Base-by-base conservation (phyloP, 2,888 invertebrate species). In the Fragum fragum region DNA sequence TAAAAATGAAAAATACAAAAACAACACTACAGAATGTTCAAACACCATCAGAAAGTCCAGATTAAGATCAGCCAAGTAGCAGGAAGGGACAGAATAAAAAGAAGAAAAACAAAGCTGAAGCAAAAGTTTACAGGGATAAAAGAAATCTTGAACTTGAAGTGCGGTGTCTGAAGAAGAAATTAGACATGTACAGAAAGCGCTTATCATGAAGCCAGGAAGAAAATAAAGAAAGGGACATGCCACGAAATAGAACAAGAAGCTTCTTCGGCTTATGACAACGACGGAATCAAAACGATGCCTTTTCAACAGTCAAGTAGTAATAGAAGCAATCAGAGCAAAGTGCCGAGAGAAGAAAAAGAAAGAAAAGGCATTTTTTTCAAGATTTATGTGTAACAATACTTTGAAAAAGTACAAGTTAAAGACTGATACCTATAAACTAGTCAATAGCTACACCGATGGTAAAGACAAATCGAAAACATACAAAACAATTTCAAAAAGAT, bases 321-420 rank as follows among this genome's bases (percentile, higher is more conserved):
- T 76, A 47, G 55, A 70, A 21, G 59, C 55, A 18, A 26, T 76
- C 18, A 68, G 53, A 47, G 26, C 61, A 26, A 71, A 52, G 29
- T 70, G 70, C 42, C 28, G n/a, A 61, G 29, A 21, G 57, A 70
- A 26, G n/a, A 57, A 52, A 28, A 70, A 76, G 36, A 63, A 32
- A 71, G 52, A 59, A 21, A 76, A 76, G 29, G 28, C 14, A 14
- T 61, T 21, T 14, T 61, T 61, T 18, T 16, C 61, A 7, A 63
- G 42, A 28, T 47, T 18, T 23, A 29, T 70, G n/a, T 61, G 47
- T 21, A 47, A 21, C 3, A 59, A 59, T 14, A 39, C 57, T 21
- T 23, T 61, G 23, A 53, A 70, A 68, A 68, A 73, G 61, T 70
- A 81, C 42, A 36, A 61, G n/a, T 26, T 66, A 28, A 76, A 68